Evolutionary conservation across 2,888 invertebrate species (phyloP).

Genomic region (Eupithecia pulchellata): DNA sequence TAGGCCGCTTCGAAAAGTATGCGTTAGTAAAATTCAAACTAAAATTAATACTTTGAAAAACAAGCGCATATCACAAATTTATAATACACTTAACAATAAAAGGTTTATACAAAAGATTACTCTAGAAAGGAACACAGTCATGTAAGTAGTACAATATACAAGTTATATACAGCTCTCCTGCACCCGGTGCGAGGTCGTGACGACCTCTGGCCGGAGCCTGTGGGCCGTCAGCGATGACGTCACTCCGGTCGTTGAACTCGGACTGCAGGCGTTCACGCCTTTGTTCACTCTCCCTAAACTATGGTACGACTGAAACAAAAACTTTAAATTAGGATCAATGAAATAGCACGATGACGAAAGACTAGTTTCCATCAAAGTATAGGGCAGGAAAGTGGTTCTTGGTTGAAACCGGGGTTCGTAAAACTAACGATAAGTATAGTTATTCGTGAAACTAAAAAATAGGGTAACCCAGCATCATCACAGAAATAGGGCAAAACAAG

Average conservation of each 20-base stretch:
- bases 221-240: conserved; percentile 92
- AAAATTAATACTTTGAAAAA: neutral
- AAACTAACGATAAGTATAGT: neutral
- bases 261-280: conserved; percentile 86
- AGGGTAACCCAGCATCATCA: neutral
- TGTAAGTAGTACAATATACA: conserved; percentile 57
- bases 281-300: conserved; percentile 90
- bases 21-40: neutral
- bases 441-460: neutral
- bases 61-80: conserved; percentile 28
- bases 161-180: conserved; percentile 93
- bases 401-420: neutral
- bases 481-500: neutral
- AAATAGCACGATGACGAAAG: neutral
- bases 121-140: conserved; percentile 71
- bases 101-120: conserved; percentile 57
- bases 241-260: conserved; percentile 82
- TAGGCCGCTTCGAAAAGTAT: conserved; percentile 13
- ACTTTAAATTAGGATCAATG: neutral
- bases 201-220: conserved; percentile 93
- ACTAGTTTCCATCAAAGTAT: neutral
- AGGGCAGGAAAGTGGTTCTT: neutral
- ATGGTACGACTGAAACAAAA: conserved; percentile 90
- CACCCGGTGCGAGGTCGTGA: conserved; percentile 94
- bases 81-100: conserved; percentile 53